Percentiles rank a stretch among this genome's conserved stretches.
Evolutionary conservation across 2,797 vertebrate genomes (phyloP).

Genomic region (Tenualosa ilisha): DNA sequence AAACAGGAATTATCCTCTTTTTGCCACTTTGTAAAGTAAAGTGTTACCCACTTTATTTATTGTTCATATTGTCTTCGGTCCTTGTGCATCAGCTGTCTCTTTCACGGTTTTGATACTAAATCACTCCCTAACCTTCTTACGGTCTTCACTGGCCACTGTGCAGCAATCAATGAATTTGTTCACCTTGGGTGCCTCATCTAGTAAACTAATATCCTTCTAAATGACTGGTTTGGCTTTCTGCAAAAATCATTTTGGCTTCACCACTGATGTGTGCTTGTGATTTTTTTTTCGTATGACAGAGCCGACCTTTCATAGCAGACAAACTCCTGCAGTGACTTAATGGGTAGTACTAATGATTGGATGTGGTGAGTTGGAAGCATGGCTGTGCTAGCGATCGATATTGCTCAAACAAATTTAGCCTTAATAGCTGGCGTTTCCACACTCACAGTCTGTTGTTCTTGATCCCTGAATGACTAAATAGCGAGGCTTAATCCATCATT

Average conservation of each 20-base stretch:
- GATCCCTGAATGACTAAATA: not conserved
- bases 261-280: not conserved
- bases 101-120: not conserved
- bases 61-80: not conserved
- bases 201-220: not conserved
- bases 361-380: not conserved
- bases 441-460: not conserved
- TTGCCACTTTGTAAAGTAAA: too few relatives aligned
- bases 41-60: not conserved
- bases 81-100: not conserved
- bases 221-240: not conserved
- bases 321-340: not conserved
- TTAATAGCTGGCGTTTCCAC: not conserved
- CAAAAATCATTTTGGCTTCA: not conserved
- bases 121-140: not conserved
- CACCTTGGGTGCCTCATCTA: not conserved
- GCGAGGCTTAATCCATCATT: slow-evolving; percentile 5
- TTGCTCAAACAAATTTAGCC: not conserved
- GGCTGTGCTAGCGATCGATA: not conserved
- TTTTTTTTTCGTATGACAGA: not conserved
- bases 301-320: not conserved
- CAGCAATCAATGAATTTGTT: not conserved
- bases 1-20: too few relatives aligned
- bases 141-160: not conserved
- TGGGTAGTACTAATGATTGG: not conserved